Percentiles rank a stretch among this genome's conserved stretches.
phyloP scores from a whole-genome alignment of 2,888 invertebrate genomes.

The Labia minor region DNA sequence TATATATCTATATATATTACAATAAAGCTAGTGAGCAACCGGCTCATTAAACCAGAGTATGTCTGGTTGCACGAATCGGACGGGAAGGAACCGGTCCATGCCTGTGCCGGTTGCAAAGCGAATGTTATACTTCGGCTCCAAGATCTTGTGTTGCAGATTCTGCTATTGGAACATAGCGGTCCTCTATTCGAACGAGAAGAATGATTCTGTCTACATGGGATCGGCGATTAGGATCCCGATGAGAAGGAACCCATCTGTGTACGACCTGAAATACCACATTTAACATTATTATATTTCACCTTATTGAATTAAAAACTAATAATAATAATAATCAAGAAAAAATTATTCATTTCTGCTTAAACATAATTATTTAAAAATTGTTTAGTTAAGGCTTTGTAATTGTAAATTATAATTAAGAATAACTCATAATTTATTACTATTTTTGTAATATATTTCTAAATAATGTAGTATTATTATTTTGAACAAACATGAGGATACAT shows the following conservation, averaged over 20 bases:
- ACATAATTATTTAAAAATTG: conserved; percentile 13
- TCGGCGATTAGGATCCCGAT: conserved; percentile 72
- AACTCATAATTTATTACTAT: no score
- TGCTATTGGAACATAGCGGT: conserved; percentile 84
- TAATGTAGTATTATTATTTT: no score
- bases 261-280: conserved; percentile 56
- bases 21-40: background rate
- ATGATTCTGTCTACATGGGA: conserved; percentile 89
- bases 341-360: conserved; percentile 14
- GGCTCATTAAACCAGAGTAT: conserved; percentile 17
- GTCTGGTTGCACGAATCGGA: background rate
- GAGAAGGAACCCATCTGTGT: conserved; percentile 89
- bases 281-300: no score
- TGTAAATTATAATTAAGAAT: no score
- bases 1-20: no score
- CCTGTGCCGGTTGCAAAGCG: conserved; percentile 13
- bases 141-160: conserved; percentile 76
- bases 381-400: background rate
- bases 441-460: no score
- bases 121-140: conserved; percentile 46
- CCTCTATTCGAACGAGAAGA: conserved; percentile 82
- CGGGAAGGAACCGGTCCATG: conserved; percentile 18
- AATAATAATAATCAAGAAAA: background rate
- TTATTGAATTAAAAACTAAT: conserved; percentile 19
- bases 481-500: no score